Evolutionary conservation across 2,797 vertebrate species (phyloP).

Genomic region (Yasuhikotakia modesta): DNA sequence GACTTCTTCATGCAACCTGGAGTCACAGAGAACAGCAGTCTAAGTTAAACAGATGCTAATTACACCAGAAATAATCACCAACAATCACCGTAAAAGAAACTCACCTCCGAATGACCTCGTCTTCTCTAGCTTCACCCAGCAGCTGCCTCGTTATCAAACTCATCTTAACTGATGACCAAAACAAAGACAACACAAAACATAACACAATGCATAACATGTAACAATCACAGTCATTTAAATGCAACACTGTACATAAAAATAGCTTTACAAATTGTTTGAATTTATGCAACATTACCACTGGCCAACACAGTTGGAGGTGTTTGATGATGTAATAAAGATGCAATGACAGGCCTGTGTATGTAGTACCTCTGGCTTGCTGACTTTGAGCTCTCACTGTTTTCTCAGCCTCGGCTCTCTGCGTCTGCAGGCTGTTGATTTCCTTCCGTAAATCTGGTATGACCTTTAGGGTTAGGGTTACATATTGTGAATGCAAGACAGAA

Average conservation of each 20-base stretch:
- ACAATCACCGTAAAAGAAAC: background rate
- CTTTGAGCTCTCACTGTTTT: slow-evolving; percentile 84
- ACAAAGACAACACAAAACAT: background rate
- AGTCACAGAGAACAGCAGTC: slow-evolving; percentile 50
- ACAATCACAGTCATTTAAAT: too few relatives aligned
- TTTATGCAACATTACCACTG: too few relatives aligned
- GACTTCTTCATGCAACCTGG: slow-evolving; percentile 81
- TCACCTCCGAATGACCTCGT: slow-evolving; percentile 84
- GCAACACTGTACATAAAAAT: too few relatives aligned
- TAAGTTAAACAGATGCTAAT: slow-evolving; percentile 19
- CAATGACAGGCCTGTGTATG: background rate
- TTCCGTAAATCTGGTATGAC: slow-evolving; percentile 88
- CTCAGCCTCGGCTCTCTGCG: slow-evolving; percentile 81
- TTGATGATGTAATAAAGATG: too few relatives aligned
- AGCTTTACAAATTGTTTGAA: too few relatives aligned
- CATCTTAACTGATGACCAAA: slow-evolving; percentile 82
- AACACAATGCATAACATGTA: background rate
- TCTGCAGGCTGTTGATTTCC: slow-evolving; percentile 87
- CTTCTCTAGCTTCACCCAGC: slow-evolving; percentile 82
- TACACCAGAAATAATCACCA: background rate
- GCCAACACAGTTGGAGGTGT: too few relatives aligned
- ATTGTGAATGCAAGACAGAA: background rate
- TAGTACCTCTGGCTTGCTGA: slow-evolving; percentile 85
- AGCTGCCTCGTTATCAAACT: slow-evolving; percentile 84
- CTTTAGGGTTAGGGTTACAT: slow-evolving; percentile 60